Percentiles rank a stretch among this genome's conserved stretches.
These are phyloP conservation scores for Cherax destructor DNA, from an alignment of 1,140 invertebrate genomes.

Conservation along the genomic window DNA sequence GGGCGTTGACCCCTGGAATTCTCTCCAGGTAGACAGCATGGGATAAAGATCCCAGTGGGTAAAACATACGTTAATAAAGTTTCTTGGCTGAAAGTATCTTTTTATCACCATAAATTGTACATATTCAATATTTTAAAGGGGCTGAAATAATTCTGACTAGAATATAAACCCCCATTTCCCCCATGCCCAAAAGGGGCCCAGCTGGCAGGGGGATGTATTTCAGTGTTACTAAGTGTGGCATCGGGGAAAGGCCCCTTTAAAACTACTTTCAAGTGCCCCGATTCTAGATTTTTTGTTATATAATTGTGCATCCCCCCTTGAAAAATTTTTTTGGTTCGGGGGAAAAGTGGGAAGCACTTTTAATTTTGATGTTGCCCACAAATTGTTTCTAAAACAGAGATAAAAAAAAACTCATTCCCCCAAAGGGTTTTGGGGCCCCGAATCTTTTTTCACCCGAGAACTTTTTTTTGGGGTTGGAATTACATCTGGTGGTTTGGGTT, in stretches of 20 bases:
- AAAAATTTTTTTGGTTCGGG: neutral
- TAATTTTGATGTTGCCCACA: neutral
- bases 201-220: neutral
- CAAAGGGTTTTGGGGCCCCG: too few relatives aligned
- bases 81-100: too few relatives aligned
- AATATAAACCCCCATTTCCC: too few relatives aligned
- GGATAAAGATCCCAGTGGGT: too few relatives aligned
- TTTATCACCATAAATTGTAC: too few relatives aligned
- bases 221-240: neutral
- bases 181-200: neutral
- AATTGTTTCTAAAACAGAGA: neutral
- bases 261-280: neutral
- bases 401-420: neutral
- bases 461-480: neutral
- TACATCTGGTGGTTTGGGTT: neutral
- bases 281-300: neutral
- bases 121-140: too few relatives aligned
- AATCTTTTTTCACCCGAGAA: neutral
- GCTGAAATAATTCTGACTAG: too few relatives aligned
- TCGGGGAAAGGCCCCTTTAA: neutral
- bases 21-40: too few relatives aligned
- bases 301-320: neutral
- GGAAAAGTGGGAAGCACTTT: neutral
- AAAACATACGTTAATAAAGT: too few relatives aligned
- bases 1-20: too few relatives aligned